A percentile compares a stretch with the other conserved stretches of the same genome.
These are phyloP conservation scores for Panthera tigris DNA, from an alignment of 2,113 vertebrate species.

Conservation along the genomic window DNA sequence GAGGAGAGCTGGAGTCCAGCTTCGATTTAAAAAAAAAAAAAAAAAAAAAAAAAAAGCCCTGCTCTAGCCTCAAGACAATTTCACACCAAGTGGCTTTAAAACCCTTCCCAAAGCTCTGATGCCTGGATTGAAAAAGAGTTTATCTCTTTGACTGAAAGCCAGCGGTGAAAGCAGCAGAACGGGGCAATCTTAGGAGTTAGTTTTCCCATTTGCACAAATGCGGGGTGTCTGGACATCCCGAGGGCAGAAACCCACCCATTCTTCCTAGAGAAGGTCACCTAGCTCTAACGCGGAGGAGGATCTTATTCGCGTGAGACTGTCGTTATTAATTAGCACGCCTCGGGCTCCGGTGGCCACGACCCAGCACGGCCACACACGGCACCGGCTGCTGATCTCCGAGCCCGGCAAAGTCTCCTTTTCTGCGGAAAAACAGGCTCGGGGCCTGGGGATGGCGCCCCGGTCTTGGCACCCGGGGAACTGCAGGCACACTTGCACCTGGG, in stretches of 20 bases:
- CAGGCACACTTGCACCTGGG: neutral
- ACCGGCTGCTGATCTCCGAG: neutral
- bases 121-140: neutral
- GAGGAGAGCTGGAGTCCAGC: neutral
- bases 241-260: neutral
- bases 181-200: neutral
- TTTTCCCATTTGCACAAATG: neutral
- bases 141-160: neutral
- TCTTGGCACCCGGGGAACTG: conserved; percentile 48
- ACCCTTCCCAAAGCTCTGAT: neutral
- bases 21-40: neutral
- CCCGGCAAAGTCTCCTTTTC: neutral
- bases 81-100: conserved; percentile 58
- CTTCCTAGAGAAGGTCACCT: neutral
- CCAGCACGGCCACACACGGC: neutral
- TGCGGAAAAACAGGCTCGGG: neutral
- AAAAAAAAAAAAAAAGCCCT: neutral
- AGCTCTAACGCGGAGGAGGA: neutral
- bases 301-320: neutral
- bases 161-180: conserved; percentile 34
- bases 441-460: conserved; percentile 53
- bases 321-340: neutral
- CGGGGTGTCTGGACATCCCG: neutral
- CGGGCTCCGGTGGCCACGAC: neutral
- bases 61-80: conserved; percentile 29